phyloP scores from a whole-genome alignment of 1,140 invertebrate genomes.

The Radopholus similis region DNA sequence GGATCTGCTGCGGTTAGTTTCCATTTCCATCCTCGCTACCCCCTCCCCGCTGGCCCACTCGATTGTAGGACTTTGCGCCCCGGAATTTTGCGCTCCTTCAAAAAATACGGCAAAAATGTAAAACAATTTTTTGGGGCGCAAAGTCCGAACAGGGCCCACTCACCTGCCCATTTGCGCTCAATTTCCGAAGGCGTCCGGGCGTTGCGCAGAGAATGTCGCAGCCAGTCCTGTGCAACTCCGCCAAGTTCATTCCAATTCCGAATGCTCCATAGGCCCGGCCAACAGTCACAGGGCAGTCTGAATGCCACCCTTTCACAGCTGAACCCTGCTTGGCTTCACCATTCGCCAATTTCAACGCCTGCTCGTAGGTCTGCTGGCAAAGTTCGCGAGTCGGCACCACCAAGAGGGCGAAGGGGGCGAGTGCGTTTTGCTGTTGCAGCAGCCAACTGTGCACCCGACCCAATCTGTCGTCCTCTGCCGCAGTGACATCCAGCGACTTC shows the following conservation, averaged over 20 bases:
- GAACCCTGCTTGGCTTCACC: background rate
- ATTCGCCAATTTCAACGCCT: background rate
- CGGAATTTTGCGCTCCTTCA: too few relatives aligned
- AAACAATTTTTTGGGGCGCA: background rate
- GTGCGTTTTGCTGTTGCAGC: too few relatives aligned
- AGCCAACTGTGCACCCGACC: too few relatives aligned
- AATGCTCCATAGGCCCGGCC: background rate
- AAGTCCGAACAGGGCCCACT: background rate
- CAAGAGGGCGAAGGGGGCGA: background rate
- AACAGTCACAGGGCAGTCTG: too few relatives aligned
- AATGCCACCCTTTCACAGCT: too few relatives aligned
- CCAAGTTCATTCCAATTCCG: conserved; percentile 6
- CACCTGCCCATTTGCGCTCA: background rate
- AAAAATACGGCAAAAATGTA: background rate
- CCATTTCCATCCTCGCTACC: too few relatives aligned
- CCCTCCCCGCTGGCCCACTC: too few relatives aligned
- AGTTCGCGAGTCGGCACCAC: conserved; percentile 4
- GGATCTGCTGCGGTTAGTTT: too few relatives aligned
- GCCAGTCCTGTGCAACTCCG: conserved; percentile 2
- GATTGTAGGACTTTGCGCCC: too few relatives aligned
- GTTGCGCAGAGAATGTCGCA: conserved; percentile 21
- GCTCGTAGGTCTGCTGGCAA: background rate
- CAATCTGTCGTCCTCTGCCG: too few relatives aligned
- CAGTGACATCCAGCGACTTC: too few relatives aligned
- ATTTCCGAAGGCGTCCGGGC: conserved; percentile 11